These are phyloP conservation scores for Anolis carolinensis DNA, from an alignment of 2,113 vertebrate genomes.

Conservation along the genomic window DNA sequence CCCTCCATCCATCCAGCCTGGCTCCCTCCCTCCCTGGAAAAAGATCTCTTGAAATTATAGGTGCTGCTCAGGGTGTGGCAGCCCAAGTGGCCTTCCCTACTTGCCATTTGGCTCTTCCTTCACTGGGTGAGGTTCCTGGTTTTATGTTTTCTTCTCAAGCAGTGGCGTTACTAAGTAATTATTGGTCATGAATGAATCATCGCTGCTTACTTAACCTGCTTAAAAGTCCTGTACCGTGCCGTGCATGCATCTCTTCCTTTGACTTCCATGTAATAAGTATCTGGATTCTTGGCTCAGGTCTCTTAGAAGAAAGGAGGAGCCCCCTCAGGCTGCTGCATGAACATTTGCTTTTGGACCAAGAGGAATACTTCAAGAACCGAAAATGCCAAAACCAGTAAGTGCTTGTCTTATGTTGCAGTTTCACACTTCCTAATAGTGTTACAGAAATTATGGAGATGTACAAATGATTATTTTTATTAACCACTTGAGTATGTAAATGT, in stretches of 20 bases:
- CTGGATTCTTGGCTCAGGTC: background rate
- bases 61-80: conserved; percentile 46
- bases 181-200: conserved; percentile 59
- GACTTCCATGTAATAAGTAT: background rate
- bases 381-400: conserved; percentile 90
- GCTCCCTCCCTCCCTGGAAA: background rate
- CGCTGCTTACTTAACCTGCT: conserved; percentile 18
- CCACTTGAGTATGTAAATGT: background rate
- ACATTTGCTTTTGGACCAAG: conserved; percentile 32
- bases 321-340: conserved; percentile 15
- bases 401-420: no score
- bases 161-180: conserved; percentile 31
- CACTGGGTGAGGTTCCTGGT: conserved; percentile 43
- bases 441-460: background rate
- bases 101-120: conserved; percentile 32
- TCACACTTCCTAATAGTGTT: background rate
- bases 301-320: conserved; percentile 14
- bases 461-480: background rate
- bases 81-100: conserved; percentile 33
- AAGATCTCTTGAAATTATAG: conserved; percentile 11
- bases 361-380: conserved; percentile 61
- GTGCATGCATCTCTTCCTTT: background rate
- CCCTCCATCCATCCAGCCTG: background rate
- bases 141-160: conserved; percentile 21
- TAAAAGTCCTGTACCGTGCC: background rate